These are phyloP conservation scores for Hemibagrus wyckioides DNA, from an alignment of 2,113 vertebrate species.

Conservation along the genomic window DNA sequence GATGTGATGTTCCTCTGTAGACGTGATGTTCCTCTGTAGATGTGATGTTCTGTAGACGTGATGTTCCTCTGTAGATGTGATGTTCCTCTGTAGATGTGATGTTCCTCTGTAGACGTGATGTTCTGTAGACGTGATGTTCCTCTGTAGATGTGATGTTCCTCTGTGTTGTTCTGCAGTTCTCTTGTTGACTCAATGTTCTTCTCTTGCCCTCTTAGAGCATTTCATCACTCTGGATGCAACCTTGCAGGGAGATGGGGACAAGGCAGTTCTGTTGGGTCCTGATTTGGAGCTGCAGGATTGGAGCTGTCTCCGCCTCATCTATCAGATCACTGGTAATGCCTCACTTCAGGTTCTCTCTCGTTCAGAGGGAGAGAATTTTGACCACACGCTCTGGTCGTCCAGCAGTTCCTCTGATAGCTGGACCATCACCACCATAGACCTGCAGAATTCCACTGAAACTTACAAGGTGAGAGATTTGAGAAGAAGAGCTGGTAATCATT, in stretches of 20 bases:
- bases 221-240: slow-evolving; percentile 82
- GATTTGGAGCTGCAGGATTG: slow-evolving; percentile 82
- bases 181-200: background rate
- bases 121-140: background rate
- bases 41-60: background rate
- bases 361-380: slow-evolving; percentile 82
- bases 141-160: background rate
- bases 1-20: background rate
- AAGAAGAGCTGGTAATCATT: background rate
- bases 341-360: slow-evolving; percentile 82
- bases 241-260: slow-evolving; percentile 57
- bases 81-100: background rate
- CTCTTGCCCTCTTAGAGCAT: slow-evolving; percentile 72
- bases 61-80: background rate
- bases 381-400: slow-evolving; percentile 84
- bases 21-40: background rate
- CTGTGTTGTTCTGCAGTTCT: background rate
- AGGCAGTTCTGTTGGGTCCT: slow-evolving; percentile 82
- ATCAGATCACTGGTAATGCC: slow-evolving; percentile 77
- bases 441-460: slow-evolving; percentile 77
- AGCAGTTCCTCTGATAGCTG: slow-evolving; percentile 85
- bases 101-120: background rate
- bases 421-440: slow-evolving; percentile 88
- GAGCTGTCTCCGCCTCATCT: slow-evolving; percentile 89
- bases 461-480: slow-evolving; percentile 76